These are phyloP conservation scores for Andrena camellia DNA, from an alignment of 2,888 invertebrate genomes.

Conservation along the genomic window DNA sequence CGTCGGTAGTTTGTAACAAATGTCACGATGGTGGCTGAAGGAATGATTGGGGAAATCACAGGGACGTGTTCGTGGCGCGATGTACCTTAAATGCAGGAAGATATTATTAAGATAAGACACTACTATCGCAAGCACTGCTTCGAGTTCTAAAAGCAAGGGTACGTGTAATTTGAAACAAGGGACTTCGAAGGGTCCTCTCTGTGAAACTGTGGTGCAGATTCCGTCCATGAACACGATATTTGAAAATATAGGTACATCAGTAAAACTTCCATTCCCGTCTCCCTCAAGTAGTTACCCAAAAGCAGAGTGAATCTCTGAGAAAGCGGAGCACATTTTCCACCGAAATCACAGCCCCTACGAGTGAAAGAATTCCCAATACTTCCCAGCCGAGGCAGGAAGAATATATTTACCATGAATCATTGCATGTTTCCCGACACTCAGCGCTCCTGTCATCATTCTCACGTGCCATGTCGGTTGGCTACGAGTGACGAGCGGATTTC, in stretches of 20 bases:
- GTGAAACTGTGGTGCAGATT: too few relatives aligned
- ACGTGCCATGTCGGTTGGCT: not conserved
- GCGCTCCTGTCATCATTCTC: not conserved
- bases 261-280: too few relatives aligned
- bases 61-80: not conserved
- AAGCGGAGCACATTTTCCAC: not conserved
- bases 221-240: too few relatives aligned
- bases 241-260: too few relatives aligned
- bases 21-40: not conserved
- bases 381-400: not conserved
- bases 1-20: constrained; percentile 25
- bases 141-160: too few relatives aligned
- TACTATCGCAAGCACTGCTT: too few relatives aligned
- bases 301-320: not conserved
- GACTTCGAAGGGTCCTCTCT: too few relatives aligned
- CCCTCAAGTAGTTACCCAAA: too few relatives aligned
- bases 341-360: not conserved
- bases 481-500: constrained; percentile 24
- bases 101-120: too few relatives aligned
- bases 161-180: too few relatives aligned
- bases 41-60: not conserved
- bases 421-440: not conserved
- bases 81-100: too few relatives aligned
- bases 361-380: not conserved
- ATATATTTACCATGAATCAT: not conserved